Conservation (phyloP, 2,888 invertebrate genomes). For the Dysmachus trigonus region DNA sequence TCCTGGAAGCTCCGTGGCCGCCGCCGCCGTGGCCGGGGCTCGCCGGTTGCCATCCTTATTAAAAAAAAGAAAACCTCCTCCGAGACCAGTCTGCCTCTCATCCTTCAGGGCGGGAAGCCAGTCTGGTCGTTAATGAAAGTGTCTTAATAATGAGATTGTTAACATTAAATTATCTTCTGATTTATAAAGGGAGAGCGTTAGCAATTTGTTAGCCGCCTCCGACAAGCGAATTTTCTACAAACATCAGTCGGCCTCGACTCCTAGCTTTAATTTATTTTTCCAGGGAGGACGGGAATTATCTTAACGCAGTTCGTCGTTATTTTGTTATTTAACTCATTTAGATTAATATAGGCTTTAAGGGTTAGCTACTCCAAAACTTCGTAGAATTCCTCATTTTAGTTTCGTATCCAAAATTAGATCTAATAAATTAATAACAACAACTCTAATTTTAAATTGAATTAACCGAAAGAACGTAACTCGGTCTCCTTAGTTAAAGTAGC, state of each 20-base stretch:
- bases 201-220: constrained; percentile 33
- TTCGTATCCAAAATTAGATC: not conserved
- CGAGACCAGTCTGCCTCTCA: not conserved
- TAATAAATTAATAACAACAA: not conserved
- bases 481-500: too few species aligned
- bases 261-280: not conserved
- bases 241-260: not conserved
- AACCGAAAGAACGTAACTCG: too few species aligned
- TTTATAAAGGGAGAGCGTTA: constrained; percentile 39
- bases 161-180: constrained; percentile 47
- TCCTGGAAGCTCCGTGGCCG: not conserved
- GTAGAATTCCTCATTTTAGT: not conserved
- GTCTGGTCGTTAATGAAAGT: constrained; percentile 43
- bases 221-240: not conserved
- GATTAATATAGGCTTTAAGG: too few species aligned
- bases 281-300: not conserved
- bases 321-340: not conserved
- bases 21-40: not conserved
- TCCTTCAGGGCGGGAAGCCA: not conserved
- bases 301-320: not conserved
- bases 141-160: constrained; percentile 48
- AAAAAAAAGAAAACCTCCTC: constrained; percentile 30
- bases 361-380: not conserved
- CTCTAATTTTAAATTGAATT: not conserved
- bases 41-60: not conserved